phyloP scores from a whole-genome alignment of 2,113 vertebrate species.

The Caracal caracal region DNA sequence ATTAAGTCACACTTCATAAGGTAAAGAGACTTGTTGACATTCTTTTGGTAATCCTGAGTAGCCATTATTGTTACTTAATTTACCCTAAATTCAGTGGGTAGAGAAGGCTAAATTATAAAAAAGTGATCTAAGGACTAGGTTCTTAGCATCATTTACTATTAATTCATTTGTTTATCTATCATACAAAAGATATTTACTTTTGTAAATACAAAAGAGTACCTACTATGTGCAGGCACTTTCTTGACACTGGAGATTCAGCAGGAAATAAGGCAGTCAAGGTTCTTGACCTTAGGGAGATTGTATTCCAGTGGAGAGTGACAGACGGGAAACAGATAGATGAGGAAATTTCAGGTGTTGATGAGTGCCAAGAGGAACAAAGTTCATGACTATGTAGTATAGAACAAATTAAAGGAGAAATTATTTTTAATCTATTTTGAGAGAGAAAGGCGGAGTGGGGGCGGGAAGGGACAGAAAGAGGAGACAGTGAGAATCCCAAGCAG shows the following conservation, averaged over 20 bases:
- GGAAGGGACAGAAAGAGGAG: too few species aligned
- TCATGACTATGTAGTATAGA: background rate
- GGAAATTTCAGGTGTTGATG: background rate
- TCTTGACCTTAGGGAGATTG: background rate
- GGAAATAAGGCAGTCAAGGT: background rate
- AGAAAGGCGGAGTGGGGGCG: too few species aligned
- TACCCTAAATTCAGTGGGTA: background rate
- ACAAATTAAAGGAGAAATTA: background rate
- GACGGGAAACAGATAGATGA: background rate
- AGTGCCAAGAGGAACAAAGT: background rate
- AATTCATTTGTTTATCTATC: background rate
- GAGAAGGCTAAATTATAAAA: background rate
- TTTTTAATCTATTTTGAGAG: too few species aligned
- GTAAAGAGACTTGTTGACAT: background rate
- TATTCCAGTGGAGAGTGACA: background rate
- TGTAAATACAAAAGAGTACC: too few species aligned
- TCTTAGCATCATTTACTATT: background rate
- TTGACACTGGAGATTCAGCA: background rate
- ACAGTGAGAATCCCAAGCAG: too few species aligned
- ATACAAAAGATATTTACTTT: background rate
- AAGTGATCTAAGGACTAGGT: background rate
- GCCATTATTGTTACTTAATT: background rate
- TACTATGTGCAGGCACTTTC: background rate
- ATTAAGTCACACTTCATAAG: conserved; percentile 23
- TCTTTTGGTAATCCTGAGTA: background rate